phyloP scores from a whole-genome alignment of 2,113 vertebrate genomes.

The Neogale vison region DNA sequence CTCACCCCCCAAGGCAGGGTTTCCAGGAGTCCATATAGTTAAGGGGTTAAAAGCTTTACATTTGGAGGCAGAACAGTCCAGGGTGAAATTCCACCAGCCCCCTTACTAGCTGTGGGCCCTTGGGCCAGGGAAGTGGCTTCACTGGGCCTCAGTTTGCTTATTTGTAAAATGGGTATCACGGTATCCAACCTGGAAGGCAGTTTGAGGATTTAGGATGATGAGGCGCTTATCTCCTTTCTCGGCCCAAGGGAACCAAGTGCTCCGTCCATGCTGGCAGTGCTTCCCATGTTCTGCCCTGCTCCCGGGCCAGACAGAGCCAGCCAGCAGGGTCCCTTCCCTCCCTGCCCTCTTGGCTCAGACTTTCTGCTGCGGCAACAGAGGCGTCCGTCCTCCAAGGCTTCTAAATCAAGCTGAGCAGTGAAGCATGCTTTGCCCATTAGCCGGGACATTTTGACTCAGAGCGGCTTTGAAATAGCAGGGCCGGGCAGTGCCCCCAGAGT shows the following conservation, averaged over 20 bases:
- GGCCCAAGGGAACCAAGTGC: not conserved
- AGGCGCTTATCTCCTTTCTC: not conserved
- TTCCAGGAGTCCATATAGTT: not conserved
- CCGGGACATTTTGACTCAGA: not conserved
- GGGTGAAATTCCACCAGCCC: not conserved
- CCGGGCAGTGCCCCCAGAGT: not conserved
- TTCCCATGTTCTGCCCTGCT: too few species aligned
- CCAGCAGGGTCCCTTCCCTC: not conserved
- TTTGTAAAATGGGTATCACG: not conserved
- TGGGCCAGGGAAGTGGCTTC: not conserved
- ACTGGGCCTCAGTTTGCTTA: not conserved
- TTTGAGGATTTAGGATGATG: not conserved
- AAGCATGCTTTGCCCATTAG: not conserved
- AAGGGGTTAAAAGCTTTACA: not conserved
- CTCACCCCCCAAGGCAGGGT: not conserved
- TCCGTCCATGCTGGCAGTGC: fast-evolving
- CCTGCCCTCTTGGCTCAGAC: not conserved
- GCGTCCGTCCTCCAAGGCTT: not conserved
- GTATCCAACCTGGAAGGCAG: not conserved
- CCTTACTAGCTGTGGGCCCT: not conserved
- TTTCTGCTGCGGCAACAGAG: not conserved
- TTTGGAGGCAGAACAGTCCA: not conserved
- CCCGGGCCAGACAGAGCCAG: not conserved
- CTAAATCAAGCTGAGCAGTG: not conserved
- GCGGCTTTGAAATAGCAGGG: not conserved